Evolutionary conservation across 1,140 invertebrate genomes (phyloP), one percentile per base, ranked within the genome.

Genomic region (Bombus waltoni): DNA sequence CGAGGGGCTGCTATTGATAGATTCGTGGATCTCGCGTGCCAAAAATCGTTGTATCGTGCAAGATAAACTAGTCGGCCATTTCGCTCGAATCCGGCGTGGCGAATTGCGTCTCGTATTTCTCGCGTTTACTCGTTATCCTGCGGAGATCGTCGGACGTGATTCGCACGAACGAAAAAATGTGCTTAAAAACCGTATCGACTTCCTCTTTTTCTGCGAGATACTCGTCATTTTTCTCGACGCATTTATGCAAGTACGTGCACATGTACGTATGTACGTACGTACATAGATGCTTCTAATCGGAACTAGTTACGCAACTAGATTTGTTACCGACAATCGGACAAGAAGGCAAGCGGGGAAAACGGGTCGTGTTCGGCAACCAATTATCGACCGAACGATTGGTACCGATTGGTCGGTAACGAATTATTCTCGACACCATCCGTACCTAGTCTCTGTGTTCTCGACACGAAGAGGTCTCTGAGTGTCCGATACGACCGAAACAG

Each of bases 21-120:
- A 59, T 72, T 40, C n/a, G 62, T 15, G 28, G 84, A 66, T 74
- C 25, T 74, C 62, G 72, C 79, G 81, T 88, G 88, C 88, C 88
- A 90, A 84, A 78, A 88, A 81, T 84, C 62, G 42, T 81, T 75
- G 75, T 32, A 62, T 65, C 42, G 18, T 8, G 32, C 28, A n/a
- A 28, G 59, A 62, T 13, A 15, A 15, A 32, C 28, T 15, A 66
- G 11, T 32, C 47, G 47, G 6, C 47, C 47, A 22, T 53, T 53
- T 53, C 47, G 47, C 47, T 22, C 47, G 47, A 53, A 53, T 22
- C 5, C 18, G 47, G 47, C 1, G 18, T 53, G 47, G 6, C 18
- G 47, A 53, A 53, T 62, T n/a, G 10, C 59, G 25, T n/a, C 59
- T 62, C 28, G 59, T 62, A n/a, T n/a, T n/a, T 62, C n/a, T 0